Base-by-base conservation (phyloP, 1,140 invertebrate genomes). In the Drosophila prosaltans region DNA sequence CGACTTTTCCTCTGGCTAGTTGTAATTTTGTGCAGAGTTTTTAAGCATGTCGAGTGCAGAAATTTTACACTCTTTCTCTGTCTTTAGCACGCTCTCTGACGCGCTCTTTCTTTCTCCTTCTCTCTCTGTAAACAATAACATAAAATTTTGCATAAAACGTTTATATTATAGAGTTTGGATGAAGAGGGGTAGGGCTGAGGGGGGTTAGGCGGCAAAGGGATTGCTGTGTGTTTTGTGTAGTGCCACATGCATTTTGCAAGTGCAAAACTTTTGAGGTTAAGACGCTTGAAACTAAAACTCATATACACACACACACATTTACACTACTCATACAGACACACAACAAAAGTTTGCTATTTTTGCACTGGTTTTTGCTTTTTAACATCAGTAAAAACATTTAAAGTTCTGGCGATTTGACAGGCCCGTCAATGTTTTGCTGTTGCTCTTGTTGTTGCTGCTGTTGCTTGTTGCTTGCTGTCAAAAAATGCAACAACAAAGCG, bases 191-290 rank as follows among this genome's bases (percentile, higher is more conserved):
- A 16, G 6, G 41, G 8, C 28, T 7, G 2, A 39, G 8, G 5
- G 16, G 11, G 32, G 16, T 1, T 16, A 5, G 6, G 8, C n/a
- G n/a, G 65, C 28, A 41, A 36, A 40, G 72, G 40, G 59, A 32
- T 75, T 43, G 58, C 30, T 32, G 59, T 67, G 40, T 55, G 65
- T 69, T 76, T 30, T 60, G 59, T 68, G 71, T 45, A 63, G 39
- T 59, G 41, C 16, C 41, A 55, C 72, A 64, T 83, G 72, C 80
- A 72, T 79, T 81, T 51, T 78, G 72, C 70, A 82, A 82, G 82
- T 82, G 83, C 69, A 72, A 76, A 86, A 88, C 76, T 86, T 86
- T 86, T 86, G 80, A 86, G 82, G 83, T 80, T 86, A 88, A 88
- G 82, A 88, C 72, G 83, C 83, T 86, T 86, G 51, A 86, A 79